These are phyloP conservation scores for Aphelocoma californica DNA, from an alignment of 2,797 vertebrate species.

Conservation along the genomic window DNA sequence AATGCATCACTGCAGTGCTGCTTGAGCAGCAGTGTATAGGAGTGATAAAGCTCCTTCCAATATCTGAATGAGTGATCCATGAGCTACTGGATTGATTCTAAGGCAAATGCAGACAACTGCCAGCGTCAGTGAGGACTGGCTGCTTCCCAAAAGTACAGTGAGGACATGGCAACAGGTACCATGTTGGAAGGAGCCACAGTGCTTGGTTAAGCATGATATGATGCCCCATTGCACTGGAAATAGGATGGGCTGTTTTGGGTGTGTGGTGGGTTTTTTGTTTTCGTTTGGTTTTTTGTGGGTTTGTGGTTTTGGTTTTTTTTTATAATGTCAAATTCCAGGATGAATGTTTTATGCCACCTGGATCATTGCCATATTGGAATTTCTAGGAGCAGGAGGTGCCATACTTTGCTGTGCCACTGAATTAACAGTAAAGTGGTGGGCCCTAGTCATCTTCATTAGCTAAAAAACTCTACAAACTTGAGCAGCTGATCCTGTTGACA, in stretches of 20 bases:
- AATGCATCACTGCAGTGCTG: background rate
- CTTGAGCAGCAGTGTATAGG: background rate
- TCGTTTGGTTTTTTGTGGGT: accelerated
- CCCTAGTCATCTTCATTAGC: background rate
- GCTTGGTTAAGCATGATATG: background rate
- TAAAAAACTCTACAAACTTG: background rate
- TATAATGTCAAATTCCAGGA: background rate
- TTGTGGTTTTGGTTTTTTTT: background rate
- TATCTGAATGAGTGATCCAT: background rate
- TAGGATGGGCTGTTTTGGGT: background rate
- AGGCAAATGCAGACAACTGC: background rate
- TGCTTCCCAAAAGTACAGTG: background rate
- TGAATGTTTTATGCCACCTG: background rate
- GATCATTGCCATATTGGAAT: background rate
- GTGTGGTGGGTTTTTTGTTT: background rate
- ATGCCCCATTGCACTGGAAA: background rate
- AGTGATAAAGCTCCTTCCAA: background rate
- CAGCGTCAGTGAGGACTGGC: background rate
- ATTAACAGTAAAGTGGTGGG: background rate
- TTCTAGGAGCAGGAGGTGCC: background rate
- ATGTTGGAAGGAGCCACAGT: background rate
- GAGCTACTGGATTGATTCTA: background rate
- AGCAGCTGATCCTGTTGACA: background rate
- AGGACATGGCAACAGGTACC: background rate
- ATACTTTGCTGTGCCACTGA: background rate